These are phyloP conservation scores for Psittacula cyanocephala DNA, from an alignment of 2,113 vertebrate species.

Conservation along the genomic window DNA sequence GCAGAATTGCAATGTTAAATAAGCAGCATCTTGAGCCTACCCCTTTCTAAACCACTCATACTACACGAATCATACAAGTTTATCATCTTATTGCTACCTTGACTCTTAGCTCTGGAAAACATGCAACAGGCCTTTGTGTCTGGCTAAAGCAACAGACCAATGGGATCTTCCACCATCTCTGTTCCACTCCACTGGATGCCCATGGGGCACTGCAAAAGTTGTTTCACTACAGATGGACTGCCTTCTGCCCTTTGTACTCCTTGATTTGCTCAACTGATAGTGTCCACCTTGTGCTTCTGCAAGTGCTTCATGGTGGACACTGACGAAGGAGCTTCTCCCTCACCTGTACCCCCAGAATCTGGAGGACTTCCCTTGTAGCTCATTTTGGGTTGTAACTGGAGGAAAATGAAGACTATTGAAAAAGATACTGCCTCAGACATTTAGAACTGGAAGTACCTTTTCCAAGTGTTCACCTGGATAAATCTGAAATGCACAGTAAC, in stretches of 20 bases:
- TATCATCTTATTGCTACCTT: not conserved
- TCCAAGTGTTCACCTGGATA: not conserved
- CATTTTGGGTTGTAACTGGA: not conserved
- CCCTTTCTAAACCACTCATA: not conserved
- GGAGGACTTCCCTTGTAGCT: not conserved
- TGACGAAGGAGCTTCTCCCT: not conserved
- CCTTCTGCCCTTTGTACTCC: not conserved
- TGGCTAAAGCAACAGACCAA: not conserved
- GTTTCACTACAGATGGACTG: not conserved
- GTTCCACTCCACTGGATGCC: not conserved
- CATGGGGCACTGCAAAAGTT: not conserved
- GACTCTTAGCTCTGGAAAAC: not conserved
- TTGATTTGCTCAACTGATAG: not conserved
- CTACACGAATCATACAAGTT: fast-evolving
- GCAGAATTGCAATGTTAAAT: not conserved
- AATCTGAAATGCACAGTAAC: not conserved
- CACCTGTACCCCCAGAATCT: not conserved
- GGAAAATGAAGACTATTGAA: not conserved
- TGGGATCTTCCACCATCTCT: fast-evolving
- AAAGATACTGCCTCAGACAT: not conserved
- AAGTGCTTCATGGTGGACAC: not conserved
- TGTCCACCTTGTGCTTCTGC: not conserved
- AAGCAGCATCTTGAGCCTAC: not conserved
- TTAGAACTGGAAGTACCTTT: not conserved
- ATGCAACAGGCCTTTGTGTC: fast-evolving